These are phyloP conservation scores for Cataglyphis rosenhaueri DNA, from an alignment of 2,888 invertebrate species.

Conservation along the genomic window DNA sequence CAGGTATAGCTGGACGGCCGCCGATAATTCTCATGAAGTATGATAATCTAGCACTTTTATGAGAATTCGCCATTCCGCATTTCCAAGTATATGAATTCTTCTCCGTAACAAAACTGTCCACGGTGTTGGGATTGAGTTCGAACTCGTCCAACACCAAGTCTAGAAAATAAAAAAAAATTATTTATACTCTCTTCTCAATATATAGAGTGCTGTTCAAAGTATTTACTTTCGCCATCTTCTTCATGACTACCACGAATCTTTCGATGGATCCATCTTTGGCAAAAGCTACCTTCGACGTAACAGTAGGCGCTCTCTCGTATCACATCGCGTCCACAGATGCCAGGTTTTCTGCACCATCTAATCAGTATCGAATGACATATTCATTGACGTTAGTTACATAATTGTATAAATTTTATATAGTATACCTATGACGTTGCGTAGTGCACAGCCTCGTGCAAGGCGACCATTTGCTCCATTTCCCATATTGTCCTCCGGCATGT, in stretches of 20 bases:
- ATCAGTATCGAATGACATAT: neutral
- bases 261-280: constrained; percentile 89
- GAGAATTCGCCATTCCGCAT: constrained; percentile 77
- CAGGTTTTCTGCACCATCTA: constrained; percentile 90
- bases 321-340: constrained; percentile 91
- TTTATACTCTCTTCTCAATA: neutral
- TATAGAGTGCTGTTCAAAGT: neutral
- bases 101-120: constrained; percentile 75
- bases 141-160: constrained; percentile 79
- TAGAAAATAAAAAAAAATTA: constrained; percentile 42
- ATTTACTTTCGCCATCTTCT: constrained; percentile 80
- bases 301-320: constrained; percentile 95
- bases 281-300: constrained; percentile 92
- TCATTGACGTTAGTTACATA: neutral
- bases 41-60: constrained; percentile 78
- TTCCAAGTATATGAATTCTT: constrained; percentile 78
- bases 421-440: constrained; percentile 91
- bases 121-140: constrained; percentile 78
- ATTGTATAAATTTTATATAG: constrained; percentile 5
- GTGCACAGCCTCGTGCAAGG: constrained; percentile 92
- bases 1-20: constrained; percentile 91
- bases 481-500: constrained; percentile 87
- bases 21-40: constrained; percentile 92
- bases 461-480: constrained; percentile 94
- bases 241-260: constrained; percentile 81